These are phyloP conservation scores for Pollenia griseotomentosa DNA, from an alignment of 2,888 invertebrate species.

Conservation along the genomic window DNA sequence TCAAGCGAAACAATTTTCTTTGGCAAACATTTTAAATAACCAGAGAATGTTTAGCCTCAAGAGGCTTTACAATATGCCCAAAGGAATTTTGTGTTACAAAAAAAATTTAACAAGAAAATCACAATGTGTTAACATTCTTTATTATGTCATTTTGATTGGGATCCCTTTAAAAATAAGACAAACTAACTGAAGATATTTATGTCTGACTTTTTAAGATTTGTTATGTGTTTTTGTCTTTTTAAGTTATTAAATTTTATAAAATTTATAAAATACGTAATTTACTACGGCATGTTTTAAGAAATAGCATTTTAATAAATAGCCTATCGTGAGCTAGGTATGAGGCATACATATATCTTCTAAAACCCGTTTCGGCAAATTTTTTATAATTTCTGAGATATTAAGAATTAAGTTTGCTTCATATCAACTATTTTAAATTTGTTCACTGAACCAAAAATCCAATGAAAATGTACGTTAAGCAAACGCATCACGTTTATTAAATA, in stretches of 20 bases:
- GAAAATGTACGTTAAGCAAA: too few species aligned
- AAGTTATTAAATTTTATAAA: neutral
- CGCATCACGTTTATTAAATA: too few species aligned
- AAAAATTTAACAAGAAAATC: neutral
- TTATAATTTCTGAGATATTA: too few species aligned
- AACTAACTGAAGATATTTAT: neutral
- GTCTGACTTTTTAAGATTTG: neutral
- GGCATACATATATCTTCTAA: too few species aligned
- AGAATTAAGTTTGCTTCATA: too few species aligned
- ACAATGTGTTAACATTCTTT: slow-evolving; percentile 26
- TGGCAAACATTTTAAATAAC: slow-evolving; percentile 11
- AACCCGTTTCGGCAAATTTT: too few species aligned
- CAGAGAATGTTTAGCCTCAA: neutral
- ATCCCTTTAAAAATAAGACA: neutral
- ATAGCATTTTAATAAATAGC: too few species aligned
- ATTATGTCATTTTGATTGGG: slow-evolving; percentile 35
- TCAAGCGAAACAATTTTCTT: slow-evolving; percentile 57
- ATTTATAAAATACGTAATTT: too few species aligned
- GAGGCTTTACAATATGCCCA: neutral
- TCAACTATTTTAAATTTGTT: too few species aligned
- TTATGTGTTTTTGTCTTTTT: neutral
- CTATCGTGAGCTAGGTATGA: too few species aligned
- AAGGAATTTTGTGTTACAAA: slow-evolving; percentile 5
- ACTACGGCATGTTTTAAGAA: too few species aligned
- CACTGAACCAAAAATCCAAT: too few species aligned